Percentiles rank a stretch among this genome's conserved stretches.
These are phyloP conservation scores for Sarcophaga rosellei DNA, from an alignment of 2,888 invertebrate species.

Conservation along the genomic window DNA sequence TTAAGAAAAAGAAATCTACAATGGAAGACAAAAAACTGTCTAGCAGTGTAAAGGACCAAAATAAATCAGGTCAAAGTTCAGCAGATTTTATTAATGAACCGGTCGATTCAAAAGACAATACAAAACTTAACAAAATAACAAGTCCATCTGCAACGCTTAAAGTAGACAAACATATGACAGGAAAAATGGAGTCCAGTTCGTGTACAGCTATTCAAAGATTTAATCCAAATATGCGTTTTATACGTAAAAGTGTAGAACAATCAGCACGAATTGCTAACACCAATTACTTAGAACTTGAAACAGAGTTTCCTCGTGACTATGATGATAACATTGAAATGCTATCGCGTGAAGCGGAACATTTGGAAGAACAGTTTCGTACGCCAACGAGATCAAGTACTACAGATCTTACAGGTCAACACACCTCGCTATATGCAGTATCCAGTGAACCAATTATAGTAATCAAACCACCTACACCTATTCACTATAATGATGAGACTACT, in stretches of 20 bases:
- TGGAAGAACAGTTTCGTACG: slow-evolving; percentile 80
- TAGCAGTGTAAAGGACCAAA: background rate
- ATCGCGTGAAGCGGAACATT: slow-evolving; percentile 80
- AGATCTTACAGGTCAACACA: slow-evolving; percentile 46
- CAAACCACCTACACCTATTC: background rate
- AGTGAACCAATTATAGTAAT: slow-evolving; percentile 15
- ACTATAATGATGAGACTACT: background rate
- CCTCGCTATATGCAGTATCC: slow-evolving; percentile 55
- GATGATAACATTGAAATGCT: slow-evolving; percentile 81
- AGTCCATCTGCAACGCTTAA: slow-evolving; percentile 43
- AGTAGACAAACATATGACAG: slow-evolving; percentile 26
- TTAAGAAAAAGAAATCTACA: slow-evolving; percentile 36
- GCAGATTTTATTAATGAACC: slow-evolving; percentile 29
- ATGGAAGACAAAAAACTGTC: slow-evolving; percentile 49
- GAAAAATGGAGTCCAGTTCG: slow-evolving; percentile 52
- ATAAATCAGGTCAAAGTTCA: slow-evolving; percentile 6
- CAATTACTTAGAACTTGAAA: slow-evolving; percentile 79
- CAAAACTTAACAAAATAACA: slow-evolving; percentile 21
- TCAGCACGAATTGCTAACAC: slow-evolving; percentile 76
- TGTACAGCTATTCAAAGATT: slow-evolving; percentile 72
- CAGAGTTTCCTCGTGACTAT: slow-evolving; percentile 81
- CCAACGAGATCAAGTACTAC: slow-evolving; percentile 69
- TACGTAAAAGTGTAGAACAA: slow-evolving; percentile 80
- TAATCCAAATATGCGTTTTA: slow-evolving; percentile 78
- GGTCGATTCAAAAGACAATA: slow-evolving; percentile 29